Percentiles rank a stretch among this genome's conserved stretches.
These are phyloP conservation scores for Haliclystus octoradiatus DNA, from an alignment of 30 jellyfish, hydroid and myxozoan genomes.

Conservation along the genomic window DNA sequence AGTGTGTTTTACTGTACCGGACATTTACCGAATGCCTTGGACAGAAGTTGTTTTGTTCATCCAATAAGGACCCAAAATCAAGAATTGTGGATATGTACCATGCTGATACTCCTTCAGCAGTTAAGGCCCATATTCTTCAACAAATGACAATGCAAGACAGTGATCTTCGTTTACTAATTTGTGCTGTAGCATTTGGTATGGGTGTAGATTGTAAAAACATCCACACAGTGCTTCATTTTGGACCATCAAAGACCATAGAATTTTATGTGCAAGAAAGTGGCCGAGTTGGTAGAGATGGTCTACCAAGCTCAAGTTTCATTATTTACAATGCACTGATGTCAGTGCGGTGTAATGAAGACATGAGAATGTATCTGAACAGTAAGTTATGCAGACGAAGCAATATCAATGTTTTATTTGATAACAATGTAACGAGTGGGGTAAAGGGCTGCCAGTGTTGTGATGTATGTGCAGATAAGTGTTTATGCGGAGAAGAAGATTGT, in stretches of 20 bases:
- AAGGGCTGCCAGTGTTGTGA: conserved; percentile 6
- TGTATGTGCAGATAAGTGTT: neutral
- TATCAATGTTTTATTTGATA: neutral
- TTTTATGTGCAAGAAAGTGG: conserved; percentile 36
- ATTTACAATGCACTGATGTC: conserved; percentile 18
- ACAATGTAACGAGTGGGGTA: neutral
- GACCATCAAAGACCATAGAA: conserved; percentile 31
- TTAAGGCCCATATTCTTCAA: conserved; percentile 20
- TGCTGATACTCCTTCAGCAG: conserved; percentile 27
- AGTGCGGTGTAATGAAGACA: conserved; percentile 7
- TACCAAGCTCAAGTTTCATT: conserved; percentile 8
- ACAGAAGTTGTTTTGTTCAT: neutral
- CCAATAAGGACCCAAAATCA: neutral
- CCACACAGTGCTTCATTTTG: conserved; percentile 25
- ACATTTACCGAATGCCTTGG: conserved; percentile 10
- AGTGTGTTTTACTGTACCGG: conserved; percentile 14
- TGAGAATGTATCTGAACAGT: conserved; percentile 14
- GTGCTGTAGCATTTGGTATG: conserved; percentile 44
- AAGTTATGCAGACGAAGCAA: conserved; percentile 8
- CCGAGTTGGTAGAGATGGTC: conserved; percentile 35
- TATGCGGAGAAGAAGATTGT: conserved; percentile 2
- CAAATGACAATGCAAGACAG: conserved; percentile 4
- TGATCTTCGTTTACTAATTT: conserved; percentile 3
- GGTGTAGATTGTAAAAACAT: conserved; percentile 26
- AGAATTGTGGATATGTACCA: conserved; percentile 39